Evolutionary conservation across 2,113 vertebrate species (phyloP).

Genomic region (Trochalopteron elliotii): DNA sequence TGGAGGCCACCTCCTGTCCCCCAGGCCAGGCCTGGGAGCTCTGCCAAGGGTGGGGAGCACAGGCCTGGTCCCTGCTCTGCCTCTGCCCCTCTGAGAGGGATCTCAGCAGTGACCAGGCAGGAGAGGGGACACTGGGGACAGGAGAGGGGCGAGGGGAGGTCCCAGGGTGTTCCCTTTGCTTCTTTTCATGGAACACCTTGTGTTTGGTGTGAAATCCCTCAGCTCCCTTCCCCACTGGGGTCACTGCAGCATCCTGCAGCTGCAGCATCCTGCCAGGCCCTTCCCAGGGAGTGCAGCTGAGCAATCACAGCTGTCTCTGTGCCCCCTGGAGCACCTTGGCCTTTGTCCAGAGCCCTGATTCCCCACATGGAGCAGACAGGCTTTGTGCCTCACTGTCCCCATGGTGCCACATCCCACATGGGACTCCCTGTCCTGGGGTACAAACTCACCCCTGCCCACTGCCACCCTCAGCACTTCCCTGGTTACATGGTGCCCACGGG

Average conservation of each 20-base stretch:
- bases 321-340: not conserved
- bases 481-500: not conserved
- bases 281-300: not conserved
- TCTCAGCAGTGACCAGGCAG: not conserved
- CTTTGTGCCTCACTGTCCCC: accelerated
- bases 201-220: not conserved
- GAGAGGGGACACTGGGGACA: not conserved
- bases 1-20: not conserved
- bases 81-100: not conserved
- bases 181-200: accelerated
- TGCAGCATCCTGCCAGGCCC: not conserved
- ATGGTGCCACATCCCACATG: accelerated
- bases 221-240: accelerated
- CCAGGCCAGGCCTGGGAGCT: not conserved
- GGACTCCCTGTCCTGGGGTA: not conserved
- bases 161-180: not conserved
- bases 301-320: too few species aligned
- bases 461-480: not conserved
- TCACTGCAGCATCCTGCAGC: not conserved
- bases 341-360: not conserved
- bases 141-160: accelerated
- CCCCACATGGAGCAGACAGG: accelerated
- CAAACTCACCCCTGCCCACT: not conserved
- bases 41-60: accelerated
- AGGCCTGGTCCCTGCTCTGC: not conserved